Evolutionary conservation across 2,888 invertebrate species (phyloP).

Genomic region (Eucriotettix oculatus): DNA sequence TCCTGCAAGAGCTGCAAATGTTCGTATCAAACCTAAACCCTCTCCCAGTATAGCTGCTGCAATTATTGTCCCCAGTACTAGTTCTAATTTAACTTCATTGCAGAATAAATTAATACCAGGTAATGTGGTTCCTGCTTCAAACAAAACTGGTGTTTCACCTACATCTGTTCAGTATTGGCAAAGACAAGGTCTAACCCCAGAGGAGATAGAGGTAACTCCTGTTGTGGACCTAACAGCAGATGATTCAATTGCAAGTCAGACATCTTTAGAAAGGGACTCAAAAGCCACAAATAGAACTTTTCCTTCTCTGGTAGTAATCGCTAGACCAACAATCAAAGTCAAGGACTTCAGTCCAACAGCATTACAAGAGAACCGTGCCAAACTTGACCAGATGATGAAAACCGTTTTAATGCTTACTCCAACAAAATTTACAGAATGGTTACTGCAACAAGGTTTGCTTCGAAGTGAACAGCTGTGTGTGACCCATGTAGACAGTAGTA

Average conservation of each 20-base stretch:
- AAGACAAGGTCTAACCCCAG: too few species aligned
- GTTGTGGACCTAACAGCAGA: not conserved
- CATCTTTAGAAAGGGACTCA: constrained; percentile 54
- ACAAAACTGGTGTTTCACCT: not conserved
- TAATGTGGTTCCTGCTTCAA: too few species aligned
- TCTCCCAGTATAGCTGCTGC: too few species aligned
- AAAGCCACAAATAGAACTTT: constrained; percentile 62
- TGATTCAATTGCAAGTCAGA: constrained; percentile 28
- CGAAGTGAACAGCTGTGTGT: constrained; percentile 63
- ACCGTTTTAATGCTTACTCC: constrained; percentile 63
- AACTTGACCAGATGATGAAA: constrained; percentile 43
- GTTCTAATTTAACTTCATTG: too few species aligned
- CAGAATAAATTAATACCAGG: too few species aligned
- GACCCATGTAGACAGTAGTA: constrained; percentile 32
- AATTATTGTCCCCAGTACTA: too few species aligned
- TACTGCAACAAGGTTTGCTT: constrained; percentile 70
- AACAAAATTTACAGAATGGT: constrained; percentile 78
- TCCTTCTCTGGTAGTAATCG: constrained; percentile 70
- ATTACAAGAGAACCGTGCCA: constrained; percentile 24
- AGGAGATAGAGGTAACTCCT: not conserved
- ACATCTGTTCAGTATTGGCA: not conserved
- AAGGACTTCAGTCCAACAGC: constrained; percentile 35
- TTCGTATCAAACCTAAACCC: too few species aligned
- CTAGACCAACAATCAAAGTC: constrained; percentile 57
- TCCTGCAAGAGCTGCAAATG: too few species aligned